Percentiles rank a stretch among this genome's conserved stretches.
Evolutionary conservation across 2,113 vertebrate genomes (phyloP).

Genomic region (Alaudala cheleensis): DNA sequence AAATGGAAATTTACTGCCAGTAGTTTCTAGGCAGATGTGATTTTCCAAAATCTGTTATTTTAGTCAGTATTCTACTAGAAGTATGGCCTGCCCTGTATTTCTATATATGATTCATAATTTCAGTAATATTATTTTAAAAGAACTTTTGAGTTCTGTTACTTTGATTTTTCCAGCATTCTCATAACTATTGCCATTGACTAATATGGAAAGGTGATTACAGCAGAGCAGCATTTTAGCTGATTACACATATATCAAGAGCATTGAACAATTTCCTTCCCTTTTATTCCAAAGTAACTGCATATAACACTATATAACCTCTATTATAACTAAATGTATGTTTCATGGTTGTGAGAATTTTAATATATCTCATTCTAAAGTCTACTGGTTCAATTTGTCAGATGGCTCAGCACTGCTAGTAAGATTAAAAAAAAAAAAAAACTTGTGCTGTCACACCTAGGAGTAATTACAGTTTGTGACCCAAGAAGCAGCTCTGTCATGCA

Average conservation of each 20-base stretch:
- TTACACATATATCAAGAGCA: not conserved
- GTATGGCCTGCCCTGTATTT: not conserved
- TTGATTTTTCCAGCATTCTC: not conserved
- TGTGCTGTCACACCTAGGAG: not conserved
- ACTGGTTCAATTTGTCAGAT: not conserved
- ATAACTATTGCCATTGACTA: not conserved
- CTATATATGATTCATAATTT: not conserved
- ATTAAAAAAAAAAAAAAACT: not conserved
- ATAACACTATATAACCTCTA: not conserved
- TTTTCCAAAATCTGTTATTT: not conserved
- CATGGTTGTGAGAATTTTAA: not conserved
- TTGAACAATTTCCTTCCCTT: not conserved
- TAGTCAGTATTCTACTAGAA: not conserved
- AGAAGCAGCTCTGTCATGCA: not conserved
- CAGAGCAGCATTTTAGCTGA: not conserved
- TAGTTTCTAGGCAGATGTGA: not conserved
- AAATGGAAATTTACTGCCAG: not conserved
- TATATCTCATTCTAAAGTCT: not conserved
- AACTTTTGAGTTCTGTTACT: not conserved
- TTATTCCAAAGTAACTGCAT: not conserved
- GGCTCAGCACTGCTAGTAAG: not conserved
- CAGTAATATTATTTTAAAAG: not conserved
- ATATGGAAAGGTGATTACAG: not conserved
- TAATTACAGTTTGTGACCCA: not conserved
- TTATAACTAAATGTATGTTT: not conserved